These are phyloP conservation scores for Australoheros scitulus DNA, from an alignment of 2,113 vertebrate species.

Conservation along the genomic window DNA sequence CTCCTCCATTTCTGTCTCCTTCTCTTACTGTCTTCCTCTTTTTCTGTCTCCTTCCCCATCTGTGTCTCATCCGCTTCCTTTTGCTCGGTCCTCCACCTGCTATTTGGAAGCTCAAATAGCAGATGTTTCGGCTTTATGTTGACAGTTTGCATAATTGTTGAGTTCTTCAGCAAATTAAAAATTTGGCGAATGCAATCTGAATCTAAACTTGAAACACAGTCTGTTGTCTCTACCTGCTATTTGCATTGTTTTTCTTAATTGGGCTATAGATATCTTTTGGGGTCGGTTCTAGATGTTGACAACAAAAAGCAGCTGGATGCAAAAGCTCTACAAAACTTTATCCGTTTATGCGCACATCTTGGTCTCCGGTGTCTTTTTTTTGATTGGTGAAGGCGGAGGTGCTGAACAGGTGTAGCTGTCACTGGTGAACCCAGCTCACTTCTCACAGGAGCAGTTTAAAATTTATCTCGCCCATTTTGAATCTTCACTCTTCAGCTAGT, in stretches of 20 bases:
- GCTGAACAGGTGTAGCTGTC: constrained; percentile 45
- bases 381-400: constrained; percentile 25
- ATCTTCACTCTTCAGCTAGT: constrained; percentile 28
- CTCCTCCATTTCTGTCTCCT: constrained; percentile 61
- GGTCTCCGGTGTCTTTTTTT: background rate
- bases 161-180: constrained; percentile 24
- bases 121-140: constrained; percentile 43
- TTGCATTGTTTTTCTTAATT: constrained; percentile 16
- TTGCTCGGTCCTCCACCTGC: constrained; percentile 43
- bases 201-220: background rate
- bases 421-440: constrained; percentile 11
- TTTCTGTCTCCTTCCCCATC: constrained; percentile 38
- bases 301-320: background rate
- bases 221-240: background rate
- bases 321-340: background rate
- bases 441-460: constrained; percentile 51
- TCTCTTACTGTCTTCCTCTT: constrained; percentile 42
- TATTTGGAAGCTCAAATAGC: constrained; percentile 44
- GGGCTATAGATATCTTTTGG: background rate
- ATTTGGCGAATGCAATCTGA: background rate
- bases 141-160: constrained; percentile 1
- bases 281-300: background rate
- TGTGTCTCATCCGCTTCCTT: constrained; percentile 39
- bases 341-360: background rate
- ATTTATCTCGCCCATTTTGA: constrained; percentile 50